A percentile compares a stretch with the other conserved stretches of the same genome.
phyloP scores from a whole-genome alignment of 2,888 invertebrate genomes.

The Phytoseiulus persimilis region DNA sequence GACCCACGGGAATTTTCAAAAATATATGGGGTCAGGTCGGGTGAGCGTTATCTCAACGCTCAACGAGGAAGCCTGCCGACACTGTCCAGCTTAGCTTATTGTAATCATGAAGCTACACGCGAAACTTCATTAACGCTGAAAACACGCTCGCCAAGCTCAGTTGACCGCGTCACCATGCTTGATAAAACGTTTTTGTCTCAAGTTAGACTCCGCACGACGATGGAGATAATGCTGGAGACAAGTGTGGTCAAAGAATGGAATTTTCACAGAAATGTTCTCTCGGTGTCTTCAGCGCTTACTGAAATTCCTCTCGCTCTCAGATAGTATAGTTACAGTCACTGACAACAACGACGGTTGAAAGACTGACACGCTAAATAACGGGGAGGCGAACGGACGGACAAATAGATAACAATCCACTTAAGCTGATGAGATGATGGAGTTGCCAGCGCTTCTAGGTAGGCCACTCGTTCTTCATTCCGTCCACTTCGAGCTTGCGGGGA shows the following conservation, averaged over 20 bases:
- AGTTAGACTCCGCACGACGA: not conserved
- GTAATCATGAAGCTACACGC: no score
- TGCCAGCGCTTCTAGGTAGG: not conserved
- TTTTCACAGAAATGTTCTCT: not conserved
- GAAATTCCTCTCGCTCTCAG: not conserved
- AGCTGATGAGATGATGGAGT: not conserved
- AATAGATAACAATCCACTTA: conserved; percentile 5
- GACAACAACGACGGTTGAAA: not conserved
- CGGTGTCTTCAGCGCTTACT: not conserved
- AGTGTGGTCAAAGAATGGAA: not conserved
- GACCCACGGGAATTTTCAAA: no score
- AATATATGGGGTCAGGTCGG: no score
- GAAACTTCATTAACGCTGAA: no score
- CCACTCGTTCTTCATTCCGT: not conserved
- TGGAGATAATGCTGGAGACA: not conserved
- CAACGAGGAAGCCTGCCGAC: no score
- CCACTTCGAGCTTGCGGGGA: not conserved
- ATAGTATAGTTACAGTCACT: not conserved
- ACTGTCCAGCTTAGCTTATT: no score
- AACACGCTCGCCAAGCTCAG: no score
- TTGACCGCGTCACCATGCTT: no score
- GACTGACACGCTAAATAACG: not conserved
- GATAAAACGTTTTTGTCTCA: not conserved
- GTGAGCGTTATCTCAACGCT: no score
- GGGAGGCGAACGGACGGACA: not conserved